Evolutionary conservation across 2,888 invertebrate species (phyloP).

Genomic region (Ophion slaviceki): DNA sequence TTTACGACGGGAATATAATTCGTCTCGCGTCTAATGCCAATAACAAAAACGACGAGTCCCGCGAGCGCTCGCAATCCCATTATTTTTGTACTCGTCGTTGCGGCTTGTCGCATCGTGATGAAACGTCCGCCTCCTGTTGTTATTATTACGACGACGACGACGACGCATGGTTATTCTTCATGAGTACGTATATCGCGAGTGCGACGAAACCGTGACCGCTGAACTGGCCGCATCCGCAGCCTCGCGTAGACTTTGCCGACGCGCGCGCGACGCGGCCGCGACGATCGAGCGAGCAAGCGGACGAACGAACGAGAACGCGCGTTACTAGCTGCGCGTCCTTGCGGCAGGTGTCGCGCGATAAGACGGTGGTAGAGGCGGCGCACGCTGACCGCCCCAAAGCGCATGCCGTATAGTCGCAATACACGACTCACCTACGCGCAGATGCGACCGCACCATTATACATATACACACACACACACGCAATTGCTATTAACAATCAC

Average conservation of each 20-base stretch:
- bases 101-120: constrained; percentile 69
- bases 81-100: constrained; percentile 59
- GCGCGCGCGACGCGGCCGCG: constrained; percentile 47
- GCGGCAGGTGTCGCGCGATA: constrained; percentile 74
- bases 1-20: constrained; percentile 64
- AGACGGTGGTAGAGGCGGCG: constrained; percentile 49
- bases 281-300: constrained; percentile 13
- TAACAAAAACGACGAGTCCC: constrained; percentile 9
- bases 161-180: constrained; percentile 71
- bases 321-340: constrained; percentile 37
- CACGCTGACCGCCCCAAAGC: constrained; percentile 28
- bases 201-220: constrained; percentile 71
- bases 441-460: constrained; percentile 20
- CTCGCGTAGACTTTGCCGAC: constrained; percentile 25
- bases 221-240: constrained; percentile 70
- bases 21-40: constrained; percentile 32
- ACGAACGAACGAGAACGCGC: constrained; percentile 23
- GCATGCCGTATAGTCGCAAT: constrained; percentile 47
- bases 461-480: too few species aligned
- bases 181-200: neutral
- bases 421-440: constrained; percentile 38
- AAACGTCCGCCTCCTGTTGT: constrained; percentile 74
- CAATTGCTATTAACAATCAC: too few species aligned
- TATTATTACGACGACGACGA: constrained; percentile 54
- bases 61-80: constrained; percentile 9